Percentiles rank a stretch among this genome's conserved stretches.
phyloP scores from a whole-genome alignment of 2,113 vertebrate genomes.

The Circaetus gallicus region DNA sequence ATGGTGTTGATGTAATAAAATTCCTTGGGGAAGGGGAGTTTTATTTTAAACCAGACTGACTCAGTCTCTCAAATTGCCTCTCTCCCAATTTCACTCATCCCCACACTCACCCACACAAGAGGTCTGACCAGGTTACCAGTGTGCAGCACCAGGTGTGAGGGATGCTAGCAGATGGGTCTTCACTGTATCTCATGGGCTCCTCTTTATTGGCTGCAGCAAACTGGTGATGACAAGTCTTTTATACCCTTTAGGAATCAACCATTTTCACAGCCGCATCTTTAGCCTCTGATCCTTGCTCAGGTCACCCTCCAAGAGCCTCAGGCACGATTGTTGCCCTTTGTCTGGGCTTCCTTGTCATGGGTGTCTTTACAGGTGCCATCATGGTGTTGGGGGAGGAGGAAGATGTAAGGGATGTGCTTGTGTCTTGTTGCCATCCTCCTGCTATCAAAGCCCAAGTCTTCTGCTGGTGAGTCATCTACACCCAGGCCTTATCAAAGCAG shows the following conservation, averaged over 20 bases:
- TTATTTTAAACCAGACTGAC: not conserved
- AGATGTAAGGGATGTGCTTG: not conserved
- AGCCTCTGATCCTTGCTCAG: not conserved
- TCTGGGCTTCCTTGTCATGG: not conserved
- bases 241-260: not conserved
- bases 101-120: not conserved
- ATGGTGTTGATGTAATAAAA: accelerated
- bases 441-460: not conserved
- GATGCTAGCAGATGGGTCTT: not conserved
- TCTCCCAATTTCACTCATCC: not conserved
- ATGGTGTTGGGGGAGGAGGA: not conserved
- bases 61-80: not conserved
- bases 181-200: not conserved
- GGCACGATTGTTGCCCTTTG: not conserved
- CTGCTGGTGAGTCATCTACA: not conserved
- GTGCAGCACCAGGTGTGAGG: not conserved
- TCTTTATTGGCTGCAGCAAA: not conserved
- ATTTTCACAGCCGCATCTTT: not conserved
- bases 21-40: not conserved
- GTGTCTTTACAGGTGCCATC: not conserved
- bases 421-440: not conserved
- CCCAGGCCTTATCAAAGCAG: not conserved
- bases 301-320: not conserved
- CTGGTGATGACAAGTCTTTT: not conserved
- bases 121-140: not conserved